Conservation (phyloP, 1,140 invertebrate genomes). For the Diuraphis noxia region DNA sequence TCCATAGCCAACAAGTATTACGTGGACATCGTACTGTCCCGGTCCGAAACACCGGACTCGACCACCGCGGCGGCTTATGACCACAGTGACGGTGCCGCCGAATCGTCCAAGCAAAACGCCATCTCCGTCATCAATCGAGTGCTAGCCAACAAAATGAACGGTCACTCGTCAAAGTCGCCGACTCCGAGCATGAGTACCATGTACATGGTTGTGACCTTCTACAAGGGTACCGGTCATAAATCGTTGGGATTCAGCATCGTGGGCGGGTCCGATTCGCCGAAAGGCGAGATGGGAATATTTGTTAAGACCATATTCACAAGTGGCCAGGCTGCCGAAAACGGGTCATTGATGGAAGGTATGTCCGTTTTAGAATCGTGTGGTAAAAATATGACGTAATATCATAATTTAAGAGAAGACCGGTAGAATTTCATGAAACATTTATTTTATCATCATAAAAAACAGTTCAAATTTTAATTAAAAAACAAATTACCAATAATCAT, state of each 20-base stretch:
- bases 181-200: slow-evolving; percentile 49
- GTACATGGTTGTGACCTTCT: slow-evolving; percentile 62
- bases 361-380: not conserved
- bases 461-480: not conserved
- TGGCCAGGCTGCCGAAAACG: slow-evolving; percentile 71
- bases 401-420: not conserved
- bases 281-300: slow-evolving; percentile 74
- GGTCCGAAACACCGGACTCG: slow-evolving; percentile 21
- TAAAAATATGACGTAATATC: not conserved
- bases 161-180: not conserved
- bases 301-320: slow-evolving; percentile 72
- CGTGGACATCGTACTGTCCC: slow-evolving; percentile 67
- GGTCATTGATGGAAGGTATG: slow-evolving; percentile 71
- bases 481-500: not conserved
- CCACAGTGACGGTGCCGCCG: not conserved
- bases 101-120: slow-evolving; percentile 42
- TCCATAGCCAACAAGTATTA: slow-evolving; percentile 61
- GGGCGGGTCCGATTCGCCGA: slow-evolving; percentile 72
- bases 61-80: not conserved
- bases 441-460: not conserved
- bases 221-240: slow-evolving; percentile 70
- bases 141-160: slow-evolving; percentile 49
- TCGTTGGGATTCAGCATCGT: slow-evolving; percentile 76
- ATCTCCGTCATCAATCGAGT: slow-evolving; percentile 55
- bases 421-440: not conserved